Conservation (phyloP, 2,888 invertebrate genomes). For the Macaria liturata region DNA sequence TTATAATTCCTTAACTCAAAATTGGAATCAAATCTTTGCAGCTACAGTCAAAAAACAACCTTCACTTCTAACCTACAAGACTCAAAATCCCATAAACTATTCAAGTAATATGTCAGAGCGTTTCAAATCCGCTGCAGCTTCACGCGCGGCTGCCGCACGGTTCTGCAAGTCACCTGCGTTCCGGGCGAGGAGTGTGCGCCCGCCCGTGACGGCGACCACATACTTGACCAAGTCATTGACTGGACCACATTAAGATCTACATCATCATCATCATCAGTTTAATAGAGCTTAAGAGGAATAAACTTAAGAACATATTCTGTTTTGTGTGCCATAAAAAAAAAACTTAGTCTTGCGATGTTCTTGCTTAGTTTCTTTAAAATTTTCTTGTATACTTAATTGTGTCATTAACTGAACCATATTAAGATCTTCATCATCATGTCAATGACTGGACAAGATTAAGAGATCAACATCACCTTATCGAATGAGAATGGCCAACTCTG, state of each 20-base stretch:
- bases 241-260: constrained; percentile 5
- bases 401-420: constrained; percentile 19
- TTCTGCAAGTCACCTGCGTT: constrained; percentile 73
- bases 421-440: no score
- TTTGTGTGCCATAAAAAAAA: no score
- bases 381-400: constrained; percentile 24
- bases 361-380: no score
- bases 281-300: no score
- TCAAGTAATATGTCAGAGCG: constrained; percentile 45
- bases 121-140: constrained; percentile 63
- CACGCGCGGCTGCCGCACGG: constrained; percentile 65
- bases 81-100: constrained; percentile 29
- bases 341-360: no score
- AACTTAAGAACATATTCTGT: no score
- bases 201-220: constrained; percentile 32
- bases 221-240: constrained; percentile 29
- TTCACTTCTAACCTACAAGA: constrained; percentile 21
- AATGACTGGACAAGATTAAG: no score
- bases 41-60: constrained; percentile 28
- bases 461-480: no score
- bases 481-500: no score
- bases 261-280: no score
- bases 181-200: constrained; percentile 53
- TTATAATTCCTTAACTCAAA: constrained; percentile 1
- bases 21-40: background rate